A percentile compares a stretch with the other conserved stretches of the same genome.
phyloP scores from a whole-genome alignment of 2,797 vertebrate species.

The Phoeniculus purpureus region DNA sequence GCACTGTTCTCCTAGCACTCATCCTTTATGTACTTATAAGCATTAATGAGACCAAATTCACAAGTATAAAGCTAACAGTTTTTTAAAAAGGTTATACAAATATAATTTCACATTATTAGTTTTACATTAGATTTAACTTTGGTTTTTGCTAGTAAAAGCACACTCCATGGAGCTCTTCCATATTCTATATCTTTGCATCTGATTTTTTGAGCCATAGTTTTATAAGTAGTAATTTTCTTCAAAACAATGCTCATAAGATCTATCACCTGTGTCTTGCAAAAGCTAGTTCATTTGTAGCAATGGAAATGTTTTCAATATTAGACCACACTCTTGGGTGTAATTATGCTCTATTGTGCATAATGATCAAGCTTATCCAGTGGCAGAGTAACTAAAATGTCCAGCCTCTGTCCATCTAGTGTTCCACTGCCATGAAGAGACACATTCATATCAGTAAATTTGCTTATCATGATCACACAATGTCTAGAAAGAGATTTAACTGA shows the following conservation, averaged over 20 bases:
- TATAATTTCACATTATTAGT: background rate
- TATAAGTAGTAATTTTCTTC: background rate
- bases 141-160: background rate
- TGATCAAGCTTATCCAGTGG: too few species aligned
- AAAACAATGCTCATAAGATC: background rate
- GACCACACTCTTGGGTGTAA: background rate
- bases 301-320: background rate
- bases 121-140: background rate
- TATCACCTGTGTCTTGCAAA: background rate
- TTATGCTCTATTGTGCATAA: background rate
- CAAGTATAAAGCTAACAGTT: background rate
- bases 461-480: background rate
- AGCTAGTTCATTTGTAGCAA: background rate
- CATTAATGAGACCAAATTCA: background rate
- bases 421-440: background rate
- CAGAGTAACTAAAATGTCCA: background rate
- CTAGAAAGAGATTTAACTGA: background rate
- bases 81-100: background rate
- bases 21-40: too few species aligned
- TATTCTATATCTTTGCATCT: background rate
- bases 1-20: too few species aligned
- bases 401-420: background rate
- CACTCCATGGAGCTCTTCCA: background rate
- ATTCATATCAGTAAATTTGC: background rate
- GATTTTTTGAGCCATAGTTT: background rate